Base-by-base conservation (phyloP, 2,113 vertebrate species). In the Xenopus borealis region DNA sequence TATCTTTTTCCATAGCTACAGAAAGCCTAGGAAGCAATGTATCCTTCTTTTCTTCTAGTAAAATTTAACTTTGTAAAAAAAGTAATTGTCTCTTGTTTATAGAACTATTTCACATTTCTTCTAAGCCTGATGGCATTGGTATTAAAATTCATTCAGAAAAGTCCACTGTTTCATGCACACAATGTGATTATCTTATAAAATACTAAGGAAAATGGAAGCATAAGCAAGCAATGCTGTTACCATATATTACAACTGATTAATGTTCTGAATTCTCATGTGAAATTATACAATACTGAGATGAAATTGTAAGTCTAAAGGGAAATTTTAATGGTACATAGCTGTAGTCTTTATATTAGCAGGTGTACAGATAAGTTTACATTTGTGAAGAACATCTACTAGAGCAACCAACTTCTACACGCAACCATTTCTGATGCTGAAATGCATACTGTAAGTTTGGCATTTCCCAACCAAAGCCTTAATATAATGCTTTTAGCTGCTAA, bases 1-100 rank as follows among this genome's bases (percentile, higher is more conserved):
- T 91, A 94, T 93, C 91, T 91, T 91, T n/a, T 92, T 86, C 90
- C 92, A 91, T 91, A 92, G 88, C 89, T 89, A 91, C 86, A 89
- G 89, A 90, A 91, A 90, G 86, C 90, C 89, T 91, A 91, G 91
- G 89, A 50, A 90, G 89, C 86, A 85, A 86, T 89, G 89, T 92
- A 92, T 93, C 90, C 86, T 90, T 92, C 89, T 90, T 90, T 86
- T 85, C 81, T 86, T 88, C 88, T 89, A 86, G 89, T 89, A 89
- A 90, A 88, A 90, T 92, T 87, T 88, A 87, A 89, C 87, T 93
- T 92, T 91, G 86, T 92, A 86, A 81, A 55, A 50, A 72, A 85
- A 89, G 89, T 92, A 88, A 90, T 92, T 94, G 93, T 92, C 91
- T 91, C 86, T 85, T 78, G 80, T 81, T 81, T 89, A 85, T 82